Evolutionary conservation across 1,140 invertebrate species (phyloP).

Genomic region (Rhopalosiphum padi): DNA sequence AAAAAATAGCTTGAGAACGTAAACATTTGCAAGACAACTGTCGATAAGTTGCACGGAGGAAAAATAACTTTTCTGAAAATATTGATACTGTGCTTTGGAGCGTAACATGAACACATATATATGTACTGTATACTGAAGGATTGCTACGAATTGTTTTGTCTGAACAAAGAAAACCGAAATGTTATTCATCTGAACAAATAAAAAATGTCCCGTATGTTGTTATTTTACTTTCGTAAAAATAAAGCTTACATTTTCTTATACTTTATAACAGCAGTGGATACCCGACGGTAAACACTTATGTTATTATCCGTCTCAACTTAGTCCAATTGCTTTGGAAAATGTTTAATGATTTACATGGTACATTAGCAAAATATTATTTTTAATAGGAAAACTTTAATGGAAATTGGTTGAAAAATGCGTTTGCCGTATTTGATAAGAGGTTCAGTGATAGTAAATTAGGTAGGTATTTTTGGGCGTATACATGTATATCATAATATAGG

Average conservation of each 20-base stretch:
- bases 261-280: not conserved
- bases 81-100: not conserved
- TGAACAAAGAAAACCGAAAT: not conserved
- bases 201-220: not conserved
- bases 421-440: not conserved
- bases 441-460: not conserved
- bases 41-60: not conserved
- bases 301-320: not conserved
- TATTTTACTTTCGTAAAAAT: not conserved
- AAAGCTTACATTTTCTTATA: constrained; percentile 16
- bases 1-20: not conserved
- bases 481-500: not conserved
- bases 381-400: not conserved
- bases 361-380: not conserved
- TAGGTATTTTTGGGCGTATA: not conserved
- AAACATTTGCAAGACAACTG: constrained; percentile 7
- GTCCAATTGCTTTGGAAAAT: not conserved
- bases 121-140: not conserved
- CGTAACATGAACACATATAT: not conserved
- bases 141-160: constrained; percentile 6
- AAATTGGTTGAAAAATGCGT: not conserved
- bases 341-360: not conserved
- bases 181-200: constrained; percentile 17
- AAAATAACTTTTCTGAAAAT: constrained; percentile 27
- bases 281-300: not conserved